Evolutionary conservation across 2,888 invertebrate species (phyloP).

Genomic region (Sarcophaga rosellei): DNA sequence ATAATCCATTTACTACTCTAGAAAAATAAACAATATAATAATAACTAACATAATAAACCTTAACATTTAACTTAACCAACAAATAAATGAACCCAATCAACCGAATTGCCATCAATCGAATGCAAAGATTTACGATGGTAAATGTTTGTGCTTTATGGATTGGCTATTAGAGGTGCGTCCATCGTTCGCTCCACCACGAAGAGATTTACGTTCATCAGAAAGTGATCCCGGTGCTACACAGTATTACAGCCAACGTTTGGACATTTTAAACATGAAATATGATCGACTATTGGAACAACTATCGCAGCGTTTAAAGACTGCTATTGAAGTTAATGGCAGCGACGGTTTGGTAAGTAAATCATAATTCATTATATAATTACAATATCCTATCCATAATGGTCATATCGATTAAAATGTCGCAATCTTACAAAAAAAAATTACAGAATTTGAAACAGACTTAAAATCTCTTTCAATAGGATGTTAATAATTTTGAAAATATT

Average conservation of each 20-base stretch:
- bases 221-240: conserved; percentile 81
- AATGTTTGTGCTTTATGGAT: conserved; percentile 81
- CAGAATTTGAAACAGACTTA: background rate
- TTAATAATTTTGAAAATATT: too few relatives aligned
- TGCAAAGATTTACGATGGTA: conserved; percentile 81
- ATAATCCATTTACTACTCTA: conserved; percentile 13
- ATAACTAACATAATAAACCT: conserved; percentile 63
- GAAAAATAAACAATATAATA: conserved; percentile 16
- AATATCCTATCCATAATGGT: background rate
- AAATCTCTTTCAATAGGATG: too few relatives aligned
- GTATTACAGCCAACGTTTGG: conserved; percentile 80
- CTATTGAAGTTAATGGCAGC: conserved; percentile 81
- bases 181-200: conserved; percentile 81
- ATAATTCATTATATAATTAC: background rate
- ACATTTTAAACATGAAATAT: conserved; percentile 80
- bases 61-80: conserved; percentile 39
- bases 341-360: conserved; percentile 81
- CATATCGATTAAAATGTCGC: background rate
- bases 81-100: conserved; percentile 53
- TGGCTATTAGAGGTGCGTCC: conserved; percentile 81
- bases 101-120: conserved; percentile 56
- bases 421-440: background rate
- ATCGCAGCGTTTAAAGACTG: conserved; percentile 81
- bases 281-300: conserved; percentile 80
- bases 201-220: conserved; percentile 79